Conservation (phyloP, 2,888 invertebrate species). For the Rhamnusium bicolor region DNA sequence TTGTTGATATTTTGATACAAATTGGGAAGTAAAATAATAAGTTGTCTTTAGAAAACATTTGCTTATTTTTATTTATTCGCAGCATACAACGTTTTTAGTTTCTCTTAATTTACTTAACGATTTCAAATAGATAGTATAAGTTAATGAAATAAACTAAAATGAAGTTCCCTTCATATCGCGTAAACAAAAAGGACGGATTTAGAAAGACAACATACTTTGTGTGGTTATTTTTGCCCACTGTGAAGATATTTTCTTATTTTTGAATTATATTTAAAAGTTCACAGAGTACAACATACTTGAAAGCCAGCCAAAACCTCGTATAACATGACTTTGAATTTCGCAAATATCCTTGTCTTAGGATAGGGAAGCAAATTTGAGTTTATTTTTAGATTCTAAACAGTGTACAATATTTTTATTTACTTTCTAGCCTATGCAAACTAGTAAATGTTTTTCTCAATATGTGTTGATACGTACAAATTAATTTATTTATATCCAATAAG, state of each 20-base stretch:
- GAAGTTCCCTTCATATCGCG: neutral
- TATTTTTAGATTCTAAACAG: neutral
- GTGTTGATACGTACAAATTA: too few relatives aligned
- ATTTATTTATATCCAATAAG: too few relatives aligned
- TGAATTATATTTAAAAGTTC: constrained; percentile 37
- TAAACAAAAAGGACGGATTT: constrained; percentile 37
- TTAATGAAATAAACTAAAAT: too few relatives aligned
- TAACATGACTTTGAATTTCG: constrained; percentile 33
- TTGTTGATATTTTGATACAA: too few relatives aligned
- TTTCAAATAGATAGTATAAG: too few relatives aligned
- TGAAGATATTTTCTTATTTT: constrained; percentile 38
- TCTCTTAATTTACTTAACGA: too few relatives aligned
- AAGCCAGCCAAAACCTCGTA: constrained; percentile 25
- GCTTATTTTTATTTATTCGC: too few relatives aligned
- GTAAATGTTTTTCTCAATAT: neutral
- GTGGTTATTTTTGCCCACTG: constrained; percentile 36
- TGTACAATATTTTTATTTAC: neutral
- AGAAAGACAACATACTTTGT: constrained; percentile 47
- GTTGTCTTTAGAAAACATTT: too few relatives aligned
- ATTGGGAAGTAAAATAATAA: too few relatives aligned
- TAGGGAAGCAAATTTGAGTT: constrained; percentile 14
- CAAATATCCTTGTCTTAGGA: constrained; percentile 1
- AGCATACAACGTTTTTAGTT: too few relatives aligned
- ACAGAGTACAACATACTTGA: constrained; percentile 38
- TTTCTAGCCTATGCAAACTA: neutral